Evolutionary conservation across 2,888 invertebrate species (phyloP).

Genomic region (Julus scanicus): DNA sequence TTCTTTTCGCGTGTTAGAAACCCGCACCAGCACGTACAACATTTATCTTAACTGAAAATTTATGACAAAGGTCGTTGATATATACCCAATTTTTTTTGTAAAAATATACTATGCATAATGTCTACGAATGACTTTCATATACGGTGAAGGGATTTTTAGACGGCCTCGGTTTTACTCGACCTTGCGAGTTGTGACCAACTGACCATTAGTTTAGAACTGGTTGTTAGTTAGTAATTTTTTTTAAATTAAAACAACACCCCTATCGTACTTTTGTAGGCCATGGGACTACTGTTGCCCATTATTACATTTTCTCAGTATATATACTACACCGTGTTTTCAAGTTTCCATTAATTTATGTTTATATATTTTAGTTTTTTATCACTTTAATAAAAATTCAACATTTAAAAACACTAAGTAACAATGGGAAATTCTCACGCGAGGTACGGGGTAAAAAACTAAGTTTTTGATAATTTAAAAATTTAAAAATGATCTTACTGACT

Average conservation of each 20-base stretch:
- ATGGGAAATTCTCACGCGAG: background rate
- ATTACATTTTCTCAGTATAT: background rate
- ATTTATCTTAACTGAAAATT: background rate
- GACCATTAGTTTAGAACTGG: background rate
- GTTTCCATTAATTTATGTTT: background rate
- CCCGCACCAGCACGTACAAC: background rate
- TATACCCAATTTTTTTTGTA: background rate
- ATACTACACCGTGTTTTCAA: background rate
- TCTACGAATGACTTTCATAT: background rate
- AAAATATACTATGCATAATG: background rate
- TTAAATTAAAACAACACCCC: background rate
- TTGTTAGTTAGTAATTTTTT: background rate
- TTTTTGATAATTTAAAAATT: background rate
- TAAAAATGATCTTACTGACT: background rate
- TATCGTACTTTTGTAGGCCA: background rate
- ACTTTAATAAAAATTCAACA: background rate
- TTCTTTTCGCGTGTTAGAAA: background rate
- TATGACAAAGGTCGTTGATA: constrained; percentile 18
- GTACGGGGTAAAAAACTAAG: background rate
- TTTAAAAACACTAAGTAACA: background rate
- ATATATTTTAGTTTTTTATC: background rate
- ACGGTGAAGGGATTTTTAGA: background rate
- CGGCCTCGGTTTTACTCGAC: background rate
- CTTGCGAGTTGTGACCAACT: background rate
- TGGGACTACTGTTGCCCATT: background rate